Base-by-base conservation (phyloP, 2,888 invertebrate species). In the Drosophila eohydei region DNA sequence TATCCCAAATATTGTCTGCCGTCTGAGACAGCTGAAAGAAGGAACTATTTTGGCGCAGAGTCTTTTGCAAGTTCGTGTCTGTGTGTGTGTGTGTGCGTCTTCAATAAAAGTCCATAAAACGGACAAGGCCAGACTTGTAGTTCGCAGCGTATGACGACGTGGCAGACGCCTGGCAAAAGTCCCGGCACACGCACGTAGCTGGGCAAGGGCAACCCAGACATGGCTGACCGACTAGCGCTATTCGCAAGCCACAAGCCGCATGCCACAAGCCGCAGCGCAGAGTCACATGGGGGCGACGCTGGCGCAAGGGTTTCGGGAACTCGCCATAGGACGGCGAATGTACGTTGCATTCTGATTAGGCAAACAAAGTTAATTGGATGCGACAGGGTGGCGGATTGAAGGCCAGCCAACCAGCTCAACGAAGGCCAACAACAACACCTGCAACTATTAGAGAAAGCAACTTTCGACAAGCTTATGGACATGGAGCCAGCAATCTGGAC, bases 281-380 rank as follows among this genome's bases (percentile, higher is more conserved):
- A 58, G 63, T 40, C 46, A 26, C 9, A 40, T 16, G 48, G 50
- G 41, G 16, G 43, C 5, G 21, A 40, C 3, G 40, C 43, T 4
- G 57, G 36, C 41, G 59, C 14, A 36, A 40, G 4, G 12, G 60
- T 38, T 56, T 40, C 60, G 55, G 69, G 48, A 54, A 54, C 43
- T 46, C 14, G 48, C 28, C 36, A 36, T 36, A 30, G 76, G 30
- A 51, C 36, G 30, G 38, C 58, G 75, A 71, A 65, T 78, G 74
- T 64, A 52, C 58, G 68, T 57, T 85, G 85, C 89, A 89, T 89
- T 84, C 68, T 89, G 85, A 85, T 85, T 73, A 89, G 88, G 88
- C 78, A 84, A 81, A 83, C 85, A 85, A 87, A 84, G 82, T 87
- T 87, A 89, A 89, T 87, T 87, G 87, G 77, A 83, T 75, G 81